Percentiles rank a stretch among this genome's conserved stretches.
Conservation (phyloP, 2,888 invertebrate species). For the Cryptus armator region DNA sequence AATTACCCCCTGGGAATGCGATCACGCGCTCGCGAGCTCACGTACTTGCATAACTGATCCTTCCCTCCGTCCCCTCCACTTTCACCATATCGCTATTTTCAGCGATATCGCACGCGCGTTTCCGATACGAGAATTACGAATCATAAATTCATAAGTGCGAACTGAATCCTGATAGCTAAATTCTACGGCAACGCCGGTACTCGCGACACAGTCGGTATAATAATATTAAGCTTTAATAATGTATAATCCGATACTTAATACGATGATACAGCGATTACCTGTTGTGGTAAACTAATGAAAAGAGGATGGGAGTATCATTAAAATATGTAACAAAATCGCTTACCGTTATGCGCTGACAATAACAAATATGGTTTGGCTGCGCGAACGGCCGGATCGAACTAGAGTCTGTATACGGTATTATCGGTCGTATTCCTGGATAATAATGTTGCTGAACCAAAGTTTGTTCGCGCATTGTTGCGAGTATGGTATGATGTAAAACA, state of each 20-base stretch:
- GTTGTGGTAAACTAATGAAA: background rate
- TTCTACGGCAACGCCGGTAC: background rate
- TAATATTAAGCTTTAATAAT: conserved; percentile 12
- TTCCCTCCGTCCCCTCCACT: background rate
- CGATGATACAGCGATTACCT: conserved; percentile 9
- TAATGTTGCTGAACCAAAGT: background rate
- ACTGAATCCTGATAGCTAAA: conserved; percentile 47
- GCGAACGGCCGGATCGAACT: background rate
- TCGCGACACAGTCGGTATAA: background rate
- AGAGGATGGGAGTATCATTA: background rate
- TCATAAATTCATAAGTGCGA: conserved; percentile 59
- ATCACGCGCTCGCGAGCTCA: conserved; percentile 36
- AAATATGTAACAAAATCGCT: conserved; percentile 11
- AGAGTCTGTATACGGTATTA: background rate
- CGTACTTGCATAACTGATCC: conserved; percentile 53
- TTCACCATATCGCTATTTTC: conserved; percentile 28
- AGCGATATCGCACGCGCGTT: conserved; percentile 51
- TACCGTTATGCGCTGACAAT: background rate
- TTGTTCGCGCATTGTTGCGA: background rate
- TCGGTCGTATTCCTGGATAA: background rate
- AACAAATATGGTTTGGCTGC: background rate
- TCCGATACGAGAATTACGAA: conserved; percentile 48
- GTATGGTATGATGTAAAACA: background rate
- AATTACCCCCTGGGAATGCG: conserved; percentile 58
- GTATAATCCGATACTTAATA: background rate